These are phyloP conservation scores for Rousettus madagascariensis DNA, from an alignment of 2,797 vertebrate species.

Conservation along the genomic window DNA sequence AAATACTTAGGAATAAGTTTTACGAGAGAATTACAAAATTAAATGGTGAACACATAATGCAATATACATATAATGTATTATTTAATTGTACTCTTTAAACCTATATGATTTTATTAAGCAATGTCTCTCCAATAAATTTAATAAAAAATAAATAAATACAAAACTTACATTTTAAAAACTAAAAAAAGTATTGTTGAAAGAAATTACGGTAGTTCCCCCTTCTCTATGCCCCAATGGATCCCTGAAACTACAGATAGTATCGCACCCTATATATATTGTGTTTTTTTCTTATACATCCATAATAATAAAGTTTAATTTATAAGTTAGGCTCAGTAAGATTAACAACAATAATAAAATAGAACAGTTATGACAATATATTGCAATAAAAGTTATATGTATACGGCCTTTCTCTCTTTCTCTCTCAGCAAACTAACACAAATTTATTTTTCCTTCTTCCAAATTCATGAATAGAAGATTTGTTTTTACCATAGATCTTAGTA, in stretches of 20 bases:
- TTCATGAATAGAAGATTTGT: background rate
- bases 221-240: background rate
- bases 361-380: background rate
- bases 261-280: background rate
- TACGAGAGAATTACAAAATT: background rate
- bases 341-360: background rate
- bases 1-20: background rate
- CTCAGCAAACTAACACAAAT: background rate
- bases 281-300: background rate
- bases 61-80: too few species aligned
- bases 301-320: background rate
- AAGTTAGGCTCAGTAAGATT: background rate
- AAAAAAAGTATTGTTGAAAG: background rate
- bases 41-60: too few species aligned
- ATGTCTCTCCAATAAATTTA: too few species aligned
- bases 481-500: background rate
- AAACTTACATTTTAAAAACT: background rate
- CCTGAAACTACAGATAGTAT: background rate
- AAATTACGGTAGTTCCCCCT: background rate
- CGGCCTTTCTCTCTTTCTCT: background rate
- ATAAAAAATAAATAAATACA: background rate
- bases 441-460: background rate
- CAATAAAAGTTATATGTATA: background rate
- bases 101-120: too few species aligned
- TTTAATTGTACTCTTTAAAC: too few species aligned